Conservation (phyloP, 2,888 invertebrate genomes). For the Synanthedon formicaeformis region DNA sequence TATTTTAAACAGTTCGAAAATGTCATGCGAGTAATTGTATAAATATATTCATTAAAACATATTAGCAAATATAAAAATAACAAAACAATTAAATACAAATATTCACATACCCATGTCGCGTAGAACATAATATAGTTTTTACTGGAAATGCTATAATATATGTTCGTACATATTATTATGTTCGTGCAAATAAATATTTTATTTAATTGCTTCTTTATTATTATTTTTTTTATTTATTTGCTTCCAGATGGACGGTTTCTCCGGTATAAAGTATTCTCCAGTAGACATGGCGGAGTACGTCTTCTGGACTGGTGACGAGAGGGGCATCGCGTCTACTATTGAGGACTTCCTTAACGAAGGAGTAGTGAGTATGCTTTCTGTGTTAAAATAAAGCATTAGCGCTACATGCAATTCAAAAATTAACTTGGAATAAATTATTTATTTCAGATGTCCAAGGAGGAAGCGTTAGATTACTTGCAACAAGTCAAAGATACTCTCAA, state of each 20-base stretch:
- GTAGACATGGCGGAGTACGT: slow-evolving; percentile 86
- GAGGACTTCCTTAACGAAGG: slow-evolving; percentile 83
- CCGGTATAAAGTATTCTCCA: slow-evolving; percentile 78
- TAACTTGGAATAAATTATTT: not conserved
- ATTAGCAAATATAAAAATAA: too few species aligned
- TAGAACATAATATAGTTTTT: too few species aligned
- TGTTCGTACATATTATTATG: too few species aligned
- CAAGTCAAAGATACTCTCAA: slow-evolving; percentile 82
- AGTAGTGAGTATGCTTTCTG: slow-evolving; percentile 64
- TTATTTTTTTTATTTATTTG: too few species aligned
- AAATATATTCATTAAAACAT: too few species aligned
- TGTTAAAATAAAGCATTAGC: not conserved
- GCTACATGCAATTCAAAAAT: not conserved
- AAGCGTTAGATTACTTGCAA: slow-evolving; percentile 79
- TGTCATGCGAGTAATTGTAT: too few species aligned
- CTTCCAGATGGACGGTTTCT: slow-evolving; percentile 69
- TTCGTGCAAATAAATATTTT: not conserved
- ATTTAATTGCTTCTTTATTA: not conserved
- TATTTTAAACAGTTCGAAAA: too few species aligned
- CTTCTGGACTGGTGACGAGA: slow-evolving; percentile 85
- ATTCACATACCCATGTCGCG: too few species aligned
- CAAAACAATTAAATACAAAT: too few species aligned
- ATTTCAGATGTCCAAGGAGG: slow-evolving; percentile 77
- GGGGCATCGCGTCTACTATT: slow-evolving; percentile 80
- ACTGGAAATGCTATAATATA: not conserved